Conservation (phyloP, 1,140 invertebrate species). For the Bombus pascuorum region DNA sequence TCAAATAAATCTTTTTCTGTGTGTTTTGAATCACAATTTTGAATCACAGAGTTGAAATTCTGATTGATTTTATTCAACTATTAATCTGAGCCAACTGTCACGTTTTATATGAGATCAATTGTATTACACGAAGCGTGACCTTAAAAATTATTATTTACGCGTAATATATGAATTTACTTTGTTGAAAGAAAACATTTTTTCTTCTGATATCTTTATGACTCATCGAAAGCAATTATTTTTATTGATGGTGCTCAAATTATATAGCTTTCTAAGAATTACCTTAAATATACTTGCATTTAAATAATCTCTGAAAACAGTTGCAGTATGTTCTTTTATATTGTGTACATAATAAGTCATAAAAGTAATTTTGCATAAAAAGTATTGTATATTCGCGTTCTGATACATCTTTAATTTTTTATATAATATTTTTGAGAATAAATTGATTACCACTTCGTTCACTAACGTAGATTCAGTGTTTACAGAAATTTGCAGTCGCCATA, state of each 20-base stretch:
- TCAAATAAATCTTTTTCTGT: no score
- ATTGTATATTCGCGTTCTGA: no score
- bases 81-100: no score
- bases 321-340: not conserved
- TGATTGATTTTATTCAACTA: no score
- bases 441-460: not conserved
- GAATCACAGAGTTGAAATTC: no score
- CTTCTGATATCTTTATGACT: not conserved
- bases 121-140: no score
- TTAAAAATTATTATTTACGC: no score
- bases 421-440: not conserved
- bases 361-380: not conserved
- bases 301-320: not conserved
- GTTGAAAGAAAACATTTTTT: not conserved
- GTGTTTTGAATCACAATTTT: no score
- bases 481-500: not conserved
- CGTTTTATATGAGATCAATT: no score
- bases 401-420: not conserved
- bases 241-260: not conserved
- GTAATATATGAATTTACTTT: not conserved
- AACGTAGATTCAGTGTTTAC: not conserved
- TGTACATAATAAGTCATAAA: not conserved
- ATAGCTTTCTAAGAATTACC: not conserved
- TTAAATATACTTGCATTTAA: not conserved
- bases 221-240: not conserved